Evolutionary conservation across 2,113 vertebrate species (phyloP).

Genomic region (Apodemus sylvaticus): DNA sequence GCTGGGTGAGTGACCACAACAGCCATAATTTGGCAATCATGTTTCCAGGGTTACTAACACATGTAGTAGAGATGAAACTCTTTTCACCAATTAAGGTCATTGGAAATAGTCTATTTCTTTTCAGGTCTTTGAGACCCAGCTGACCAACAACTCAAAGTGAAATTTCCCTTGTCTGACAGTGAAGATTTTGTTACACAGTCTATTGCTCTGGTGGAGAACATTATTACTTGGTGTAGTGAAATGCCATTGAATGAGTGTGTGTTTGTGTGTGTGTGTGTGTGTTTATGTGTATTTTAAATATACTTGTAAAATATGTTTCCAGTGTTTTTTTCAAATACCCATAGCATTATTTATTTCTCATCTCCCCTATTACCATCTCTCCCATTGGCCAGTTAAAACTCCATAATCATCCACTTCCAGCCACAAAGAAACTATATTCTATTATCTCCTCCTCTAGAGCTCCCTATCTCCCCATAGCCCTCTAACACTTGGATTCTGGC

Average conservation of each 20-base stretch:
- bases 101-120: not conserved
- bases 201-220: not conserved
- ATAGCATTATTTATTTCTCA: not conserved
- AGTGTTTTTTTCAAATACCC: not conserved
- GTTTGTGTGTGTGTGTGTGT: not conserved
- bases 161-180: not conserved
- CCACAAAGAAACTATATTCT: not conserved
- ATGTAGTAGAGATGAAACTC: not conserved
- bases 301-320: not conserved
- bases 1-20: fast-evolving
- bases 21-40: not conserved
- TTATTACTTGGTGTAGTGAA: not conserved
- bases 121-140: not conserved
- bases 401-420: not conserved
- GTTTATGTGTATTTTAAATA: not conserved
- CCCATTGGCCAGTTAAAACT: not conserved
- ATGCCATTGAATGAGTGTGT: not conserved
- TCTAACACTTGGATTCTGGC: not conserved
- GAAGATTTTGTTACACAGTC: not conserved
- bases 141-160: not conserved
- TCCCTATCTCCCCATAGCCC: not conserved
- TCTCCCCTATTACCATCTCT: not conserved
- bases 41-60: not conserved
- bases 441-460: not conserved
- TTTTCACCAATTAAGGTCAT: not conserved